Evolutionary conservation across 2,113 vertebrate genomes (phyloP).

Genomic region (Erythrocercus mccallii): DNA sequence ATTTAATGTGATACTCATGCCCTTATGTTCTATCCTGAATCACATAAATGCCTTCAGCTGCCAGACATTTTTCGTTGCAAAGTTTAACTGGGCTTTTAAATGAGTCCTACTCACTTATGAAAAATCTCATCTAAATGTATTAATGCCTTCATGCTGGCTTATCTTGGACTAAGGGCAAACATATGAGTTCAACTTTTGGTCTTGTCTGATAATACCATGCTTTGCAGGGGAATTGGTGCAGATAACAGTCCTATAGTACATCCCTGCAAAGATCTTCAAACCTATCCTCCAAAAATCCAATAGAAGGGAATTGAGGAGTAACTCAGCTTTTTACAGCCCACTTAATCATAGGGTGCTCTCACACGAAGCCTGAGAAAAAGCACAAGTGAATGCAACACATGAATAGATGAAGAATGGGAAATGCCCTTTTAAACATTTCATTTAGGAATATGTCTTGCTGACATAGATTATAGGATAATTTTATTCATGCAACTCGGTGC

Average conservation of each 20-base stretch:
- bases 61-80: neutral
- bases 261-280: neutral
- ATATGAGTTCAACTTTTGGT: neutral
- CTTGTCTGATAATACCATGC: neutral
- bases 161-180: neutral
- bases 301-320: neutral
- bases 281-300: neutral
- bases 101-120: neutral
- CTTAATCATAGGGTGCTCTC: neutral
- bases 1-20: neutral
- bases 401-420: neutral
- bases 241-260: neutral
- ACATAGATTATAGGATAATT: neutral
- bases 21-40: neutral
- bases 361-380: neutral
- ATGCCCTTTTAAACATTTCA: neutral
- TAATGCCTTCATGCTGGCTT: neutral
- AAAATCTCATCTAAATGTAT: neutral
- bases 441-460: neutral
- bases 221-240: neutral
- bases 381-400: neutral
- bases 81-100: neutral
- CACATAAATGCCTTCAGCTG: neutral
- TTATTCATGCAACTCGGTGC: neutral
- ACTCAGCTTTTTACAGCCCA: neutral